phyloP scores from a whole-genome alignment of 1,140 invertebrate species.

The Drosophila arizonae region DNA sequence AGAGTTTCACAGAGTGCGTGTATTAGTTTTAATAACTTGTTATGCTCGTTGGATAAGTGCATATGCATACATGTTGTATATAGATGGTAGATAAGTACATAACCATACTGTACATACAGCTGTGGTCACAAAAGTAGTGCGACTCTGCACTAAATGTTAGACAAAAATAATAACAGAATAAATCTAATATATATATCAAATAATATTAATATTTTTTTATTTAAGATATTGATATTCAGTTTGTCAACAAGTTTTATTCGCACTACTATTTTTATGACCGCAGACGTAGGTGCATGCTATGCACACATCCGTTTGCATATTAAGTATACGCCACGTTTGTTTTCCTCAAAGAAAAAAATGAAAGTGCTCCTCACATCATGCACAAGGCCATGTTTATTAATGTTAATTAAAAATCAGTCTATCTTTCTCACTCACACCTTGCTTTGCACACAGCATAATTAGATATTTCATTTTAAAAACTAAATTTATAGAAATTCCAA shows the following conservation, averaged over 20 bases:
- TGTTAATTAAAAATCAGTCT: conserved; percentile 30
- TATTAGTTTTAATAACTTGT: conserved; percentile 38
- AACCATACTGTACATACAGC: not conserved
- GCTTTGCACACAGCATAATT: no score
- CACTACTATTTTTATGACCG: no score
- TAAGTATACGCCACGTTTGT: conserved; percentile 43
- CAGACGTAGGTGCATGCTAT: no score
- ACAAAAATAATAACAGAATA: no score
- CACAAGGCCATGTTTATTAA: conserved; percentile 52
- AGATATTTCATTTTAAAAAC: no score
- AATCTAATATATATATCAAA: no score
- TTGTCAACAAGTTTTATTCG: no score
- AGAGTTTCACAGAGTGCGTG: conserved; percentile 24
- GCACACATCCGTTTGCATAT: conserved; percentile 49
- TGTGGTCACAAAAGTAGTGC: no score
- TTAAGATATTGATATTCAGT: no score
- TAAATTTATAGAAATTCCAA: no score
- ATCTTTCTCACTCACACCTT: not conserved
- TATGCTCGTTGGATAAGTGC: conserved; percentile 41
- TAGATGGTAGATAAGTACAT: not conserved
- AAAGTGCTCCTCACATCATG: conserved; percentile 56
- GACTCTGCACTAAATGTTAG: no score
- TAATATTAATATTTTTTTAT: no score
- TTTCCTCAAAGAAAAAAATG: conserved; percentile 45
- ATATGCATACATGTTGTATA: conserved; percentile 4